A percentile compares a stretch with the other conserved stretches of the same genome.
Conservation (phyloP, 2,113 vertebrate genomes). For the Rhynchopsitta pachyrhyncha region DNA sequence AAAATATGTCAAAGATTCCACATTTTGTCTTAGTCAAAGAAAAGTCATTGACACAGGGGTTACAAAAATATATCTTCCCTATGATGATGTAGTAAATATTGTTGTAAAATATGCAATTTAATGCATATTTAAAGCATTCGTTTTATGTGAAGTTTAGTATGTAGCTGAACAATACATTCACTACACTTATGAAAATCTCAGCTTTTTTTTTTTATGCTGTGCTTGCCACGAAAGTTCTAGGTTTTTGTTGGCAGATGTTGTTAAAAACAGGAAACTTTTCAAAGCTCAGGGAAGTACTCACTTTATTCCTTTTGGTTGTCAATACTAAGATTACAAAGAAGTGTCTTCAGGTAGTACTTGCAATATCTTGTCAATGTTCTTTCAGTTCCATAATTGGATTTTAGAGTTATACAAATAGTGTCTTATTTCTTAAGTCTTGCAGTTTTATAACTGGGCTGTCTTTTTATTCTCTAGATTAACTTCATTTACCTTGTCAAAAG, state of each 20-base stretch:
- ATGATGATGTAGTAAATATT: neutral
- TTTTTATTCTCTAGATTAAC: constrained; percentile 82
- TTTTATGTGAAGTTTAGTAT: neutral
- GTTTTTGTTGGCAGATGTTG: neutral
- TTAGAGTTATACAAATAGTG: neutral
- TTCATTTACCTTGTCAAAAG: constrained; percentile 90
- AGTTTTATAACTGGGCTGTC: constrained; percentile 14
- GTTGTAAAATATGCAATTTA: neutral
- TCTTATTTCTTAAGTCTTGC: neutral
- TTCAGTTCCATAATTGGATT: neutral
- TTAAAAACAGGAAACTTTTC: neutral
- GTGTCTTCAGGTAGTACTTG: neutral
- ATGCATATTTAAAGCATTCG: neutral
- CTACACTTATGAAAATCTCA: neutral
- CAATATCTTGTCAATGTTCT: neutral
- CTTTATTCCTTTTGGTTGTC: neutral
- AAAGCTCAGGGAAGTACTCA: neutral
- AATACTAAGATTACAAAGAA: neutral
- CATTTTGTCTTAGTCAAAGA: neutral
- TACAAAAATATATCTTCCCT: neutral
- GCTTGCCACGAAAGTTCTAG: neutral
- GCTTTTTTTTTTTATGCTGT: neutral
- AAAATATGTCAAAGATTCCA: neutral
- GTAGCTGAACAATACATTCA: neutral
- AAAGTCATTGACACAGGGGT: neutral